A percentile compares a stretch with the other conserved stretches of the same genome.
Evolutionary conservation across 2,797 vertebrate species (phyloP).

Genomic region (Cyprinodon diabolis): DNA sequence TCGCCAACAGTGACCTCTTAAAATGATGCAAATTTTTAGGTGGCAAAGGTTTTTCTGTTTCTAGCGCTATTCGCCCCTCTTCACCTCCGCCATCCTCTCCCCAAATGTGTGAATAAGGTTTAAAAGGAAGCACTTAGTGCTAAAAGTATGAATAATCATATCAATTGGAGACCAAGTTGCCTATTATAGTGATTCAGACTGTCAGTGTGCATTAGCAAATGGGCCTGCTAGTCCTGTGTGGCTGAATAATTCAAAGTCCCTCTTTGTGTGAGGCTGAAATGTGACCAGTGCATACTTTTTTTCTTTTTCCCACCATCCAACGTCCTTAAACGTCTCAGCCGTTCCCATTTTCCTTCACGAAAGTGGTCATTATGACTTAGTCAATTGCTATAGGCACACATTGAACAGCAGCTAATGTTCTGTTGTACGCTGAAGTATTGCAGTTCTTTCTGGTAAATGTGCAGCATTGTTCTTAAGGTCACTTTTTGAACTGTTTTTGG

Average conservation of each 20-base stretch:
- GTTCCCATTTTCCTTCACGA: constrained; percentile 18
- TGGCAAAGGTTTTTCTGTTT: constrained; percentile 15
- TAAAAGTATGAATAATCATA: constrained; percentile 68
- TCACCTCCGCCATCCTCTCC: constrained; percentile 13
- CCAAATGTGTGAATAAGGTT: constrained; percentile 54
- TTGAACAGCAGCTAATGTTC: constrained; percentile 12
- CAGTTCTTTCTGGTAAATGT: constrained; percentile 1
- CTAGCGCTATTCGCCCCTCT: constrained; percentile 10
- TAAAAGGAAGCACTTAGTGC: constrained; percentile 68
- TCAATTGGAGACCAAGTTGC: constrained; percentile 66
- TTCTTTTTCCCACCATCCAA: constrained; percentile 1
- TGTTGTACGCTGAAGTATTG: constrained; percentile 1
- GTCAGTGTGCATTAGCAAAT: constrained; percentile 68
- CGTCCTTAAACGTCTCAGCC: constrained; percentile 13
- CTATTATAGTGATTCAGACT: constrained; percentile 67
- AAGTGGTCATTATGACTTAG: constrained; percentile 8
- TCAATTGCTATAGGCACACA: constrained; percentile 6
- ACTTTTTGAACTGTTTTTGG: background rate
- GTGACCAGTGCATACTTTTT: constrained; percentile 26
- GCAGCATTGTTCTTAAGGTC: background rate
- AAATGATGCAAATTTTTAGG: constrained; percentile 27
- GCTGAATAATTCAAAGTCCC: constrained; percentile 48
- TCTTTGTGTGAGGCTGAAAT: constrained; percentile 36
- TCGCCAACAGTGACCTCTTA: constrained; percentile 34
- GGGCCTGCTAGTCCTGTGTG: constrained; percentile 51